Evolutionary conservation across 2,888 invertebrate species (phyloP), one percentile per base, ranked within the genome.

Genomic region (Sialis lutaria): DNA sequence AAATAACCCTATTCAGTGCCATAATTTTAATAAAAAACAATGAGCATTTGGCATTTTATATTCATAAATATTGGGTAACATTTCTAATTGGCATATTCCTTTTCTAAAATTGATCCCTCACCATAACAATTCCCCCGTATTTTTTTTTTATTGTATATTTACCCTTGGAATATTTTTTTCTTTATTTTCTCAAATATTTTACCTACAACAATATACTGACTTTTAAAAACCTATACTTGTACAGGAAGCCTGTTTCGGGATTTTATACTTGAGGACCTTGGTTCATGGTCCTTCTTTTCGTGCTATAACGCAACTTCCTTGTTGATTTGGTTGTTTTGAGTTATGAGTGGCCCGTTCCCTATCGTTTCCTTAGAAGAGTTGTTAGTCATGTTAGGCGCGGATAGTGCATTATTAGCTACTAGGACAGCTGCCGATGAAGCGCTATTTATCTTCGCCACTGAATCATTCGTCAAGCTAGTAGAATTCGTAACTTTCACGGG

Each of bases 291-390:
- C 34, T 45, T 48, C 13, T 44, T 45, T 43, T 55, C 55, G 53
- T 64, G 65, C 65, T 66, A 64, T 64, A 64, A 64, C 22, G 59
- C 53, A 48, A 30, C 43, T n/a, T 64, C 63, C 42, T 62, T 64
- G 32, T 37, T 33, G 40, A 60, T 57, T 51, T 58, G 60, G 32
- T 47, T 37, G 41, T 61, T 58, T 52, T 59, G 60, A 6, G 62
- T 58, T 32, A 59, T 50, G 6, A 60, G 49, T 6, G 65, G 64
- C 6, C 65, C 65, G 47, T 65, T 64, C 7, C 59, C 59, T 8
- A 64, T 57, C 50, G 42, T 42, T 42, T 33, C 35, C 8, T 33
- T 42, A 9, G 33, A n/a, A 42, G 9, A 33, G 13, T 13, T 39
- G 13, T 12, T 6, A 22, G 22, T 39, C 6, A n/a, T 10, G 32